phyloP scores from a whole-genome alignment of 2,888 invertebrate species.

The Drosophila infuscata region DNA sequence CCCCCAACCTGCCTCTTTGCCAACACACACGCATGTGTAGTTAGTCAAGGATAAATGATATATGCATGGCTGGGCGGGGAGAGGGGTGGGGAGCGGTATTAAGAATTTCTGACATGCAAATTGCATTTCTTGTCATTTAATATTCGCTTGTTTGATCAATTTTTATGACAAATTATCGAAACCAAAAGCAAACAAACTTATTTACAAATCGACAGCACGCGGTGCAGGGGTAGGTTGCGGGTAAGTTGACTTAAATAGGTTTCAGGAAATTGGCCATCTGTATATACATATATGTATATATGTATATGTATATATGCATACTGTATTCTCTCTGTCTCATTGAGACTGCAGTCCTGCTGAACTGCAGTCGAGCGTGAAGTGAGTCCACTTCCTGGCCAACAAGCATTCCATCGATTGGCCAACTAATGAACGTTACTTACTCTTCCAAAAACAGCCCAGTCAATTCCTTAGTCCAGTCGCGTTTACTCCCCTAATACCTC shows the following conservation, averaged over 20 bases:
- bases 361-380: constrained; percentile 48
- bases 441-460: constrained; percentile 14
- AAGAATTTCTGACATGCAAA: constrained; percentile 72
- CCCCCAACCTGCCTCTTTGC: constrained; percentile 1
- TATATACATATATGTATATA: background rate
- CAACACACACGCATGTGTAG: constrained; percentile 37
- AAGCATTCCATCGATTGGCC: constrained; percentile 26
- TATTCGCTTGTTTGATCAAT: constrained; percentile 79
- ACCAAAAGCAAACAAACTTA: constrained; percentile 16
- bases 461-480: constrained; percentile 6
- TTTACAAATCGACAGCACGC: constrained; percentile 1
- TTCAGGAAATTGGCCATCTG: constrained; percentile 38
- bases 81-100: background rate
- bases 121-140: constrained; percentile 71
- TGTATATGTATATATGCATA: background rate
- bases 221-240: background rate
- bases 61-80: background rate
- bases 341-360: constrained; percentile 1
- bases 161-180: constrained; percentile 76
- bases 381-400: constrained; percentile 41
- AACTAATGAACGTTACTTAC: constrained; percentile 57
- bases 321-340: constrained; percentile 19
- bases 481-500: background rate
- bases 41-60: constrained; percentile 62
- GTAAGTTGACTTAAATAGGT: constrained; percentile 11